Base-by-base conservation (phyloP, 2,888 invertebrate species). In the Rosalia funebris region DNA sequence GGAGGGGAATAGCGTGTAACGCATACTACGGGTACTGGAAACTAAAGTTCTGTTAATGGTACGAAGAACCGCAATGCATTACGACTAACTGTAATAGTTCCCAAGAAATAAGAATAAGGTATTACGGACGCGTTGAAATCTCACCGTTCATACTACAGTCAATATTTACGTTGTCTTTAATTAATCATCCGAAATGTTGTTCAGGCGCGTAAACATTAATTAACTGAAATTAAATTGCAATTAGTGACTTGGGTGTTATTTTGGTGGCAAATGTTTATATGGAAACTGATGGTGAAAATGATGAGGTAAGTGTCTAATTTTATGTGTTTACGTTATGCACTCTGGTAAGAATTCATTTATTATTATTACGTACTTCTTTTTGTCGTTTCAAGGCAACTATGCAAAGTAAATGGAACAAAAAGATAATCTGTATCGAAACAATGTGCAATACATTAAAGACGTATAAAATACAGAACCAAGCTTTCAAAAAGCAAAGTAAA, bases 211-310 rank as follows among this genome's bases (percentile, higher is more conserved):
- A 41, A 31, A 41, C 20, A 41, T 2, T 20, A 45, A 44, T 44
- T 16, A 45, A 42, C 17, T 11, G 17, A 9, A 45, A 14, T 12
- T 31, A 14, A 31, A 31, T 34, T 34, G 11, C n/a, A 1, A 2
- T 10, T 45, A 45, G 52, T 19, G 41, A 5, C 25, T 2, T 32
- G 5, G 19, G 47, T 42, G 42, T 37, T 42, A 10, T 14, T 10
- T 11, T 56, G 17, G 32, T 34, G 41, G 44, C 44, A 14, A 14
- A 37, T 52, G 45, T 50, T 52, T 57, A 57, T 50, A 57, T 57
- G 57, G 57, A 52, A 50, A 55, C 55, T 32, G 50, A 45, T 52
- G n/a, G n/a, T n/a, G 50, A 57, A 57, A 52, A 57, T 57, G 57
- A 57, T 25, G 57, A 57, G 57, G 57, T 57, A 39, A 52, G 52